Evolutionary conservation across 2,888 invertebrate species (phyloP).

Genomic region (Hecatera dysodea): DNA sequence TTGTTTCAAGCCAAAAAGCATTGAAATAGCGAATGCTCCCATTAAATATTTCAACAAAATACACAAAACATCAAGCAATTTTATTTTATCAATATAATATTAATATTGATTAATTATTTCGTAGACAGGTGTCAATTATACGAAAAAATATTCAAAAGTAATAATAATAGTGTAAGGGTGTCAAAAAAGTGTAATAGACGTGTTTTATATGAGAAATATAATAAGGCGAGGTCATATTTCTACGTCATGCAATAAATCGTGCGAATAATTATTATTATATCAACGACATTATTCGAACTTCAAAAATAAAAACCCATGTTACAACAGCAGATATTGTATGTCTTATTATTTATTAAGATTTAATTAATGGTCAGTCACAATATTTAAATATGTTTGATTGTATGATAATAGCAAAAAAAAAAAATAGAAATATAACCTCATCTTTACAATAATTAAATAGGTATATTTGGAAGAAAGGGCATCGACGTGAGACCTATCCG

Average conservation of each 20-base stretch:
- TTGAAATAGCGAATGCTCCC: constrained; percentile 67
- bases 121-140: constrained; percentile 57
- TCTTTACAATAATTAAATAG: constrained; percentile 45
- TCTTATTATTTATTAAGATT: background rate
- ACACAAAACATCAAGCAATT: constrained; percentile 58
- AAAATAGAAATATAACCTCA: constrained; percentile 65
- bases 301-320: constrained; percentile 5
- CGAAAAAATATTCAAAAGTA: constrained; percentile 55
- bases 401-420: constrained; percentile 13
- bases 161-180: constrained; percentile 49
- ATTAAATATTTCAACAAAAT: constrained; percentile 63
- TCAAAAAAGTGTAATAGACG: constrained; percentile 56
- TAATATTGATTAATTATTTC: constrained; percentile 40
- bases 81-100: constrained; percentile 37
- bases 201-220: constrained; percentile 57
- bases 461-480: constrained; percentile 57
- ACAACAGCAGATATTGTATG: constrained; percentile 18
- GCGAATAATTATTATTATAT: constrained; percentile 28
- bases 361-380: constrained; percentile 33
- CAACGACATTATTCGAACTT: constrained; percentile 19
- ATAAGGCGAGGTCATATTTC: constrained; percentile 63
- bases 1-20: constrained; percentile 75
- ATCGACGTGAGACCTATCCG: constrained; percentile 58
- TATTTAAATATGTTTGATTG: constrained; percentile 11
- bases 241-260: constrained; percentile 6